Evolutionary conservation across 1,140 invertebrate genomes (phyloP).

Genomic region (Tetragonula clypearis): DNA sequence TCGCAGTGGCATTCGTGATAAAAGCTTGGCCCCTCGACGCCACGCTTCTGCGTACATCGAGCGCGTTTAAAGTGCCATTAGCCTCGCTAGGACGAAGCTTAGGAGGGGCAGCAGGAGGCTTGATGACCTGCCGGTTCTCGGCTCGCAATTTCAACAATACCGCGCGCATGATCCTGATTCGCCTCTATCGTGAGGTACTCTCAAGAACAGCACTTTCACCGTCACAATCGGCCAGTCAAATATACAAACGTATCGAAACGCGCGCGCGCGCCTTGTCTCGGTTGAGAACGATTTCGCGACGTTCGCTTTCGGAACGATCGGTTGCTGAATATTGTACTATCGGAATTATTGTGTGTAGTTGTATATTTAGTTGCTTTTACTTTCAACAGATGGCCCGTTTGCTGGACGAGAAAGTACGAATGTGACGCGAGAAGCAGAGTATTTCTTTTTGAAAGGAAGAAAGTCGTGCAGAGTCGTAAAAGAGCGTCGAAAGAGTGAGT

Average conservation of each 20-base stretch:
- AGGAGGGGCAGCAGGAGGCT: neutral
- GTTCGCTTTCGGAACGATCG: neutral
- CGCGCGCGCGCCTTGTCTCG: neutral
- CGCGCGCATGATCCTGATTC: neutral
- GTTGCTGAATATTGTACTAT: too few relatives aligned
- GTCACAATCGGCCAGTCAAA: slow-evolving; percentile 55
- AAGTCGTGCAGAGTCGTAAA: too few relatives aligned
- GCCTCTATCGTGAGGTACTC: neutral
- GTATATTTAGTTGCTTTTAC: too few relatives aligned
- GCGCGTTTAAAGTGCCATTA: slow-evolving; percentile 66
- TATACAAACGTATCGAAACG: slow-evolving; percentile 11
- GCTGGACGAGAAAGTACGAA: too few relatives aligned
- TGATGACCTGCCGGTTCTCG: neutral
- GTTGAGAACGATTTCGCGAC: neutral
- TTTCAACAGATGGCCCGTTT: too few relatives aligned
- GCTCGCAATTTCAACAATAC: slow-evolving; percentile 34
- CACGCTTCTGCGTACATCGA: slow-evolving; percentile 31
- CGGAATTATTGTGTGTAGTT: too few relatives aligned
- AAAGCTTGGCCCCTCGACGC: slow-evolving; percentile 43
- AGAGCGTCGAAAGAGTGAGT: too few relatives aligned
- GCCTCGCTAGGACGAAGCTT: slow-evolving; percentile 12
- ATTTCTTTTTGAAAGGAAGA: too few relatives aligned
- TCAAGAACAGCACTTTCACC: slow-evolving; percentile 49
- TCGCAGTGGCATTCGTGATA: slow-evolving; percentile 47
- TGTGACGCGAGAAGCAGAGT: too few relatives aligned